A percentile compares a stretch with the other conserved stretches of the same genome.
Evolutionary conservation across 2,113 vertebrate genomes (phyloP).

Genomic region (Coturnix japonica): DNA sequence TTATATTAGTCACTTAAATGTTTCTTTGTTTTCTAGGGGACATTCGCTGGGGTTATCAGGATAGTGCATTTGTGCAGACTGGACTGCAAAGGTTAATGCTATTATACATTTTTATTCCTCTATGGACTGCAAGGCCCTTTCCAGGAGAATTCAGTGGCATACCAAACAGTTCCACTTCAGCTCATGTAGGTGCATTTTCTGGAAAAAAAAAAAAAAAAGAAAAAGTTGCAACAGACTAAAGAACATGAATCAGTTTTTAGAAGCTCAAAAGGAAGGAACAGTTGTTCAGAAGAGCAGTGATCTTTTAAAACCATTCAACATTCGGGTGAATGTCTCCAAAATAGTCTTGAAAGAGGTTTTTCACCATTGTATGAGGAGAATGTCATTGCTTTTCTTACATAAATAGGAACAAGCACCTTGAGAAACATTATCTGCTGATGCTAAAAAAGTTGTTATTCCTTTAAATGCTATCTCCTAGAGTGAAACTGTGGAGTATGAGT

Average conservation of each 20-base stretch:
- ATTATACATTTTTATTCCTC: not conserved
- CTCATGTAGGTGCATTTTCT: not conserved
- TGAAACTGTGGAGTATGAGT: not conserved
- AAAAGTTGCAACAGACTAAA: not conserved
- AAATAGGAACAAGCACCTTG: constrained; percentile 30
- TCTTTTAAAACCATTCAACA: constrained; percentile 47
- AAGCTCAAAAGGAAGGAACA: constrained; percentile 6
- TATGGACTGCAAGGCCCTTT: not conserved
- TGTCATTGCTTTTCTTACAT: constrained; percentile 25
- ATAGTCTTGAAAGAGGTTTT: constrained; percentile 20
- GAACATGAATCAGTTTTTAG: constrained; percentile 19
- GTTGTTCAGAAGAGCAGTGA: constrained; percentile 35
- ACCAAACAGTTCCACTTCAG: not conserved
- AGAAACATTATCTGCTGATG: constrained; percentile 24
- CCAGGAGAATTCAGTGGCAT: not conserved
- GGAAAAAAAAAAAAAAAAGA: not conserved
- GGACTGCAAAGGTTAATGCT: not conserved
- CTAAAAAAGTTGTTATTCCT: constrained; percentile 7
- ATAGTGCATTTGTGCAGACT: not conserved
- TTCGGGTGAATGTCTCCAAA: constrained; percentile 35
- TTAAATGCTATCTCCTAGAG: not conserved
- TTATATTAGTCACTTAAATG: not conserved
- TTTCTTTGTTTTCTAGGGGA: constrained; percentile 9
- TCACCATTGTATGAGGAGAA: not conserved
- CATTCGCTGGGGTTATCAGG: not conserved